A percentile compares a stretch with the other conserved stretches of the same genome.
Conservation (phyloP, 2,113 vertebrate genomes). For the Otis tarda region DNA sequence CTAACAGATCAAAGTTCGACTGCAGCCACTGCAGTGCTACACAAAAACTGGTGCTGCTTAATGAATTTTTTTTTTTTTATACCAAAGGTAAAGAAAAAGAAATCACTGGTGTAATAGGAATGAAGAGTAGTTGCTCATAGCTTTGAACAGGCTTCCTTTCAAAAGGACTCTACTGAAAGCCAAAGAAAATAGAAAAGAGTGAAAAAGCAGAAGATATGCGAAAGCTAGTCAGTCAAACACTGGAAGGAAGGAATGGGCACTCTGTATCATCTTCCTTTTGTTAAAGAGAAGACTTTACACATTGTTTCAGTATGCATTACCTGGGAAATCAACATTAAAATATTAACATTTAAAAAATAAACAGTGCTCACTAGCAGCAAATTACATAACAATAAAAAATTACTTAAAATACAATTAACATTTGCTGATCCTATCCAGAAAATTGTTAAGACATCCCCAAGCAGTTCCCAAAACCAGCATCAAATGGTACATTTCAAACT, state of each 20-base stretch:
- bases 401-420: not conserved
- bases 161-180: not conserved
- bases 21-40: not conserved
- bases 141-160: not conserved
- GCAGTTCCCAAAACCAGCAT: not conserved
- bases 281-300: not conserved
- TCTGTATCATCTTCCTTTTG: not conserved
- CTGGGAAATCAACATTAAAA: not conserved
- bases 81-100: not conserved
- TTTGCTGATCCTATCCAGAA: not conserved
- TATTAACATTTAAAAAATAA: not conserved
- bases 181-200: not conserved
- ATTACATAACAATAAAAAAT: not conserved
- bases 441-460: not conserved
- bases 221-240: not conserved
- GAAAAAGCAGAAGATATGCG: not conserved
- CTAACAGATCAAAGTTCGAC: not conserved
- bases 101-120: rapidly evolving
- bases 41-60: not conserved
- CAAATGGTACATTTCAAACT: not conserved
- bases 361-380: not conserved
- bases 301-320: not conserved
- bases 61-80: not conserved
- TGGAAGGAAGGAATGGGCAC: not conserved
- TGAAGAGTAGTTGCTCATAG: not conserved